These are phyloP conservation scores for Mycogona germanica DNA, from an alignment of 2,888 invertebrate species.

Conservation along the genomic window DNA sequence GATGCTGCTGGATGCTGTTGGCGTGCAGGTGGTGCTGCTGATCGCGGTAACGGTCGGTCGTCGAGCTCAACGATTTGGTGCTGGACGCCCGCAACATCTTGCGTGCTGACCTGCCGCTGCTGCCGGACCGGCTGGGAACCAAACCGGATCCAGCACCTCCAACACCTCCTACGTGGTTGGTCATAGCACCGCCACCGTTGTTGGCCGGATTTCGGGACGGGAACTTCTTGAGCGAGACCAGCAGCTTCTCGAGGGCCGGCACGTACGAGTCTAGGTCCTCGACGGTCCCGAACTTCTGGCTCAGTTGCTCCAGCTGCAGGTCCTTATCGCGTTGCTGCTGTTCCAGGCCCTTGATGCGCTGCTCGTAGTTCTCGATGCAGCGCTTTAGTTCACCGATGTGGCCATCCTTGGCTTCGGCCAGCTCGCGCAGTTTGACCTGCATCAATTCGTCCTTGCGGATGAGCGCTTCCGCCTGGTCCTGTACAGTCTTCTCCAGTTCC, in stretches of 20 bases:
- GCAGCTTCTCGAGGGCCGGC: conserved; percentile 23
- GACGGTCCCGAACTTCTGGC: conserved; percentile 20
- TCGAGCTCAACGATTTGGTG: neutral
- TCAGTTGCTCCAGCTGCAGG: conserved; percentile 22
- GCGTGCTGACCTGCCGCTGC: neutral
- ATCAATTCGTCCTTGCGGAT: conserved; percentile 24
- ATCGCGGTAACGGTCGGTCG: too few species aligned
- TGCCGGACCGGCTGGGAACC: neutral
- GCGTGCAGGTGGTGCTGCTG: too few species aligned
- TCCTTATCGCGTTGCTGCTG: conserved; percentile 24
- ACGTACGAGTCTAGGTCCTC: conserved; percentile 23
- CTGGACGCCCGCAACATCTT: neutral
- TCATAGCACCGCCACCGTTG: neutral
- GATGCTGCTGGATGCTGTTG: too few species aligned
- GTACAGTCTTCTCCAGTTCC: conserved; percentile 29
- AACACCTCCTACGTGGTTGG: neutral
- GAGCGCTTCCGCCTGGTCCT: conserved; percentile 23
- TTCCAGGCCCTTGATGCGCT: conserved; percentile 23
- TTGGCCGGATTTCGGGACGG: conserved; percentile 11
- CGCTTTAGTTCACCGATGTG: conserved; percentile 22
- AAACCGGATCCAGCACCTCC: neutral
- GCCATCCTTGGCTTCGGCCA: conserved; percentile 22
- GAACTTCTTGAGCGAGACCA: conserved; percentile 23
- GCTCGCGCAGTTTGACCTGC: conserved; percentile 21
- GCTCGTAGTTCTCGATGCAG: conserved; percentile 20